A percentile compares a stretch with the other conserved stretches of the same genome.
Evolutionary conservation across 2,113 vertebrate species (phyloP).

Genomic region (Anser brachyrhynchus): DNA sequence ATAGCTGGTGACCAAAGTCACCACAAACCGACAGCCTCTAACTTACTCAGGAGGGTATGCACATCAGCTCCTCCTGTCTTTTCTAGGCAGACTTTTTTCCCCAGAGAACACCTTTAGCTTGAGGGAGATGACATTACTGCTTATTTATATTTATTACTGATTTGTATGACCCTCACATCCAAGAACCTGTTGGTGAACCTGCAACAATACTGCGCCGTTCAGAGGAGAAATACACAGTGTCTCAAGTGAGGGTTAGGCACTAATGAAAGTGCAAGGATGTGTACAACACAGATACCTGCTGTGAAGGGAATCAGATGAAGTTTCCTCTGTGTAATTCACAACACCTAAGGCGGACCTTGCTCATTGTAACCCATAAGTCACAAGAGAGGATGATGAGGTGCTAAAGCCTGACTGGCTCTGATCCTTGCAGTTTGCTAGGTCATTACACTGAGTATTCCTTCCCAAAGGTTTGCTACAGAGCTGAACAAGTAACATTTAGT

Average conservation of each 20-base stretch:
- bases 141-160: not conserved
- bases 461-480: not conserved
- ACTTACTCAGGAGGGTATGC: not conserved
- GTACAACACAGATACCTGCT: not conserved
- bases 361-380: not conserved
- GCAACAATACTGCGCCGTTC: not conserved
- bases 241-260: not conserved
- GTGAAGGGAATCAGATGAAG: not conserved
- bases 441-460: not conserved
- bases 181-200: not conserved
- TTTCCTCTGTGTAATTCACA: not conserved
- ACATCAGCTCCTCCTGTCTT: not conserved
- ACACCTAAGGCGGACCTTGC: not conserved
- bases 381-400: fast-evolving
- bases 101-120: not conserved
- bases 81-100: not conserved
- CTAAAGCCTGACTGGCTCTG: not conserved
- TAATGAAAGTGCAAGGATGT: not conserved
- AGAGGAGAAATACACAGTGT: not conserved
- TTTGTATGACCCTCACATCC: not conserved
- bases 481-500: not conserved
- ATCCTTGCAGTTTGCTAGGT: not conserved
- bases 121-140: not conserved
- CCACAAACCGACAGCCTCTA: not conserved
- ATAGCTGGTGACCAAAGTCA: not conserved